Conservation (phyloP, 2,113 vertebrate genomes). For the Solea solea region DNA sequence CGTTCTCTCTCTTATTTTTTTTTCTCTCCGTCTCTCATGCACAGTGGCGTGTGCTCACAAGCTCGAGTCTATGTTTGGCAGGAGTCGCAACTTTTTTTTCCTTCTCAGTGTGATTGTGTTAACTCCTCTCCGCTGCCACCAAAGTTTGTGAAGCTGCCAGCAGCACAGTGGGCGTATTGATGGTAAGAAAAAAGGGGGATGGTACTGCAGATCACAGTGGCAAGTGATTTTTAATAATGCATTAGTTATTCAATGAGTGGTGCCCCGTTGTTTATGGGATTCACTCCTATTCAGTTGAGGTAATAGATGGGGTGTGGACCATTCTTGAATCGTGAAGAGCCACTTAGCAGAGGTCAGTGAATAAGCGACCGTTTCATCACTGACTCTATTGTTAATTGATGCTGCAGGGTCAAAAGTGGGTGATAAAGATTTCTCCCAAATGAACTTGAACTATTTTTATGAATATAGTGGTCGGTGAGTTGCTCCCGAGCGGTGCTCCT, state of each 20-base stretch:
- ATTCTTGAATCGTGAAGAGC: conserved; percentile 1
- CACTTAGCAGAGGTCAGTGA: conserved; percentile 15
- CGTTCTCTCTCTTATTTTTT: not conserved
- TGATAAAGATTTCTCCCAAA: conserved; percentile 37
- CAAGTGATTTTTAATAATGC: conserved; percentile 9
- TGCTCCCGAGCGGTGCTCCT: not conserved
- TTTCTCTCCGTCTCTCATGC: not conserved
- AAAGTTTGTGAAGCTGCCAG: conserved; percentile 31
- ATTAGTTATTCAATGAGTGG: conserved; percentile 18
- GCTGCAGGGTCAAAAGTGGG: conserved; percentile 28
- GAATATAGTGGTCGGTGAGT: conserved; percentile 14
- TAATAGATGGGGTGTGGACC: conserved; percentile 18
- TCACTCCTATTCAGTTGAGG: conserved; percentile 12
- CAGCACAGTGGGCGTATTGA: conserved; percentile 52
- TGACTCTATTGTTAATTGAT: conserved; percentile 36
- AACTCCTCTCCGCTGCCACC: conserved; percentile 35
- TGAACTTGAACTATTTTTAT: conserved; percentile 48
- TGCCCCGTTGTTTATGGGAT: not conserved
- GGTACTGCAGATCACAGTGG: conserved; percentile 29
- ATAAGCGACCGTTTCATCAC: conserved; percentile 26
- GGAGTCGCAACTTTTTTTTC: conserved; percentile 33
- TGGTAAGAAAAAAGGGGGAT: conserved; percentile 31
- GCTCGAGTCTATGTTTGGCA: conserved; percentile 37
- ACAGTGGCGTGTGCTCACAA: not conserved
- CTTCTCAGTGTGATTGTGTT: conserved; percentile 29